These are phyloP conservation scores for Notothenia rossii DNA, from an alignment of 2,113 vertebrate species.

Conservation along the genomic window DNA sequence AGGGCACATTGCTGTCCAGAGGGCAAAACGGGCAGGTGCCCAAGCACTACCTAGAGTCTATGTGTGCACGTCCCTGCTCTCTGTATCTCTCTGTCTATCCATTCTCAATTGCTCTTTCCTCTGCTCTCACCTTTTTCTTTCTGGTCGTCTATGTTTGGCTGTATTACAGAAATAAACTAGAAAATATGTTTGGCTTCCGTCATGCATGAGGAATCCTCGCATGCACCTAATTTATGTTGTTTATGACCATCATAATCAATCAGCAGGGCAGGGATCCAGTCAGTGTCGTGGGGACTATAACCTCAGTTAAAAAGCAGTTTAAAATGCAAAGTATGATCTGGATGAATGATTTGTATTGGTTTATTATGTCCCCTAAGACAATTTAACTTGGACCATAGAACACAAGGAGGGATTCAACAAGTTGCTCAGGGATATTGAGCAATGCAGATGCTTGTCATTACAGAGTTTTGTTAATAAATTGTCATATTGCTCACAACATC, in stretches of 20 bases:
- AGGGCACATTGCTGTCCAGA: too few relatives aligned
- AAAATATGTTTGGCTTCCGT: constrained; percentile 22
- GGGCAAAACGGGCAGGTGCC: too few relatives aligned
- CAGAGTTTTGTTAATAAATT: constrained; percentile 9
- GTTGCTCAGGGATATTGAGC: background rate
- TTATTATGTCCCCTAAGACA: constrained; percentile 10
- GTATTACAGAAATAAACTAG: constrained; percentile 11
- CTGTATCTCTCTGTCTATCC: background rate
- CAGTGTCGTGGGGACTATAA: constrained; percentile 11
- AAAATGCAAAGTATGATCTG: constrained; percentile 11
- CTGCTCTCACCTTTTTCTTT: background rate
- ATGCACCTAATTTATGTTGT: constrained; percentile 11
- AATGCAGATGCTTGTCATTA: constrained; percentile 15
- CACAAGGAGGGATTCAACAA: constrained; percentile 16
- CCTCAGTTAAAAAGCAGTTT: constrained; percentile 16
- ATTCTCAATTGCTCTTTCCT: background rate
- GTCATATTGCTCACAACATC: constrained; percentile 1
- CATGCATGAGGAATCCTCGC: constrained; percentile 1
- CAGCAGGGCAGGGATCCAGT: constrained; percentile 12
- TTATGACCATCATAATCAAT: constrained; percentile 36
- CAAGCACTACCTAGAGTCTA: too few relatives aligned
- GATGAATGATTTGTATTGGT: constrained; percentile 4
- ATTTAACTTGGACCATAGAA: constrained; percentile 8
- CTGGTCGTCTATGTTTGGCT: constrained; percentile 18
- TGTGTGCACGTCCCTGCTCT: background rate